Conservation (phyloP, 2,113 vertebrate species). For the Merops nubicus region DNA sequence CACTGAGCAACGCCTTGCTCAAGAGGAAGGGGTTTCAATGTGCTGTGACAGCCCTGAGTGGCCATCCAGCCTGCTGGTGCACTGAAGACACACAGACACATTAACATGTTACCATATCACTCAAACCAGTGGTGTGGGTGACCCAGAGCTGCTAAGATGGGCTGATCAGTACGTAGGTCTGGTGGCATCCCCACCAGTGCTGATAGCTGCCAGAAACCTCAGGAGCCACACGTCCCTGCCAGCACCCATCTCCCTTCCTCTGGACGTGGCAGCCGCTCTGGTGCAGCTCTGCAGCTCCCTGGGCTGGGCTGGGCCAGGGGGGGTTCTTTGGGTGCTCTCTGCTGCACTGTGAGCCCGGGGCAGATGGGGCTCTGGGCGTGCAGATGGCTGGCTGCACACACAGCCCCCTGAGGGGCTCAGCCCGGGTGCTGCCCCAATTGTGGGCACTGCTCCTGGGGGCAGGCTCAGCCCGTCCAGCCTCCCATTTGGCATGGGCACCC, state of each 20-base stretch:
- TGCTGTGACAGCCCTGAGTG: accelerated
- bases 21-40: accelerated
- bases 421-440: too few species aligned
- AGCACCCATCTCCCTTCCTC: accelerated
- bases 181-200: neutral
- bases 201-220: neutral
- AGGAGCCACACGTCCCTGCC: neutral
- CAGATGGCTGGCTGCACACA: neutral
- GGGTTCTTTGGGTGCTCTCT: neutral
- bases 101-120: accelerated
- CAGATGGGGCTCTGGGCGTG: accelerated
- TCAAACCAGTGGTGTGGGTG: neutral
- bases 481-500: neutral
- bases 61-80: neutral
- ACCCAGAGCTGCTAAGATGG: neutral
- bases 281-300: neutral
- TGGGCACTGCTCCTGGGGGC: accelerated
- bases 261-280: neutral
- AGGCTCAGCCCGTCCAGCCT: neutral
- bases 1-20: accelerated
- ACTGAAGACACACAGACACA: neutral
- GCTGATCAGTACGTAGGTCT: neutral
- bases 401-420: too few species aligned
- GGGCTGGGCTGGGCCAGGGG: too few species aligned
- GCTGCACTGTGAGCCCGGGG: neutral